phyloP scores from a whole-genome alignment of 2,888 invertebrate genomes.

The Drosophila greeni region DNA sequence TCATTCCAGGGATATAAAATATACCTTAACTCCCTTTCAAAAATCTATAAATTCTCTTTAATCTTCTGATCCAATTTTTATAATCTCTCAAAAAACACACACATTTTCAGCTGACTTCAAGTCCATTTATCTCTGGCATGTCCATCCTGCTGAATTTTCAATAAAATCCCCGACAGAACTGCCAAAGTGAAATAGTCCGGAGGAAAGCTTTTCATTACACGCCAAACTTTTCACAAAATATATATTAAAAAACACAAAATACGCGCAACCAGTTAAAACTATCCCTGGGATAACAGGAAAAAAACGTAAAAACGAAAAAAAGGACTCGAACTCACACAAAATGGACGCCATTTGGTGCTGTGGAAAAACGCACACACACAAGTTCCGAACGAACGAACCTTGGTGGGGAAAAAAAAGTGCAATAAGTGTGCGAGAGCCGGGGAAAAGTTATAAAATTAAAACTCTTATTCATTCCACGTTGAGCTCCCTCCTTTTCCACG shows the following conservation, averaged over 20 bases:
- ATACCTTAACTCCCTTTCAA: not conserved
- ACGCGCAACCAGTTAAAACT: slow-evolving; percentile 29
- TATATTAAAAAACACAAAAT: slow-evolving; percentile 32
- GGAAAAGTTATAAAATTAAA: slow-evolving; percentile 46
- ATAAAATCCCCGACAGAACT: slow-evolving; percentile 19
- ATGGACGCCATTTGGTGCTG: slow-evolving; percentile 45
- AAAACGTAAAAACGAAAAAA: slow-evolving; percentile 7
- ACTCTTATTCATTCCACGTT: slow-evolving; percentile 7
- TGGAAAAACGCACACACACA: slow-evolving; percentile 36
- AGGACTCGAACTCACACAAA: slow-evolving; percentile 20
- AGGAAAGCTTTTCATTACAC: slow-evolving; percentile 40
- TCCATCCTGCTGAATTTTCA: slow-evolving; percentile 20
- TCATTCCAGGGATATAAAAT: too few species aligned
- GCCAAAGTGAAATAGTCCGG: slow-evolving; percentile 33
- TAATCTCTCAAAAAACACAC: slow-evolving; percentile 3
- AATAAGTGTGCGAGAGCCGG: slow-evolving; percentile 49
- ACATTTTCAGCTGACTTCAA: slow-evolving; percentile 16
- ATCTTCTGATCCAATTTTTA: slow-evolving; percentile 4
- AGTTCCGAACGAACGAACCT: slow-evolving; percentile 40
- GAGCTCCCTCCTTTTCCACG: not conserved
- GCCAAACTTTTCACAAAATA: slow-evolving; percentile 44
- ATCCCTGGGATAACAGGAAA: slow-evolving; percentile 14
- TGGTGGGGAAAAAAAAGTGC: slow-evolving; percentile 45
- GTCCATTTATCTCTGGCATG: slow-evolving; percentile 17
- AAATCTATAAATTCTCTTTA: not conserved